Base-by-base conservation (phyloP, 2,888 invertebrate species). In the Heliconius cydno region DNA sequence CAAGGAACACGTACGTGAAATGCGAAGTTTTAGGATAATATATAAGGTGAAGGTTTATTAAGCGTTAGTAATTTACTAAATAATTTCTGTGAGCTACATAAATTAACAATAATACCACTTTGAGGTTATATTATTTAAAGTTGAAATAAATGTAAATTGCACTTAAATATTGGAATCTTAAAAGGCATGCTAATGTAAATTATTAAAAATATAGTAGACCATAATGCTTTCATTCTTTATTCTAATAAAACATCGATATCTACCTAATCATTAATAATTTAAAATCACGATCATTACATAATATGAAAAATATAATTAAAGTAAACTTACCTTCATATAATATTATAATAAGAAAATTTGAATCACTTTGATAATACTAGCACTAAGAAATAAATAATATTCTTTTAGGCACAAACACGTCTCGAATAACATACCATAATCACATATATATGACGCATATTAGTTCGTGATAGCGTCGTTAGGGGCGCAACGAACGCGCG, bases 261-360 rank as follows among this genome's bases (percentile, higher is more conserved):
- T 86, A 86, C 85, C 85, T 88, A 85, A 88, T 89, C 87, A 89
- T 86, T 86, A 87, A 81, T 34, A 73, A 60, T 83, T 81, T 85
- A 84, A 82, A 77, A 84, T 79, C 82, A 78, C 80, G 85, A 86
- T 86, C 86, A 86, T 94, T 93, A 94, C 90, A 94, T 94, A 94
- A 94, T 86, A 87, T 84, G 79, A 81, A 75, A 79, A 82, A 80
- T 85, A 77, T 79, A 82, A 82, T 82, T 63, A 30, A 79, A 80
- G 70, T 80, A 77, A 85, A 87, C 93, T 92, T 90, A 94, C 94
- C 93, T 90, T 87, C 75, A 84, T 77, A 82, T 81, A 79, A 70
- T 81, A 52, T 78, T 72, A 66, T 76, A 63, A 63, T 67, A 77
- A 68, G 60, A 77, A 67, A 41, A 75, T 67, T 77, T 71, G 46